A percentile compares a stretch with the other conserved stretches of the same genome.
Evolutionary conservation across 2,888 invertebrate genomes (phyloP).

Genomic region (Volucella inanis): DNA sequence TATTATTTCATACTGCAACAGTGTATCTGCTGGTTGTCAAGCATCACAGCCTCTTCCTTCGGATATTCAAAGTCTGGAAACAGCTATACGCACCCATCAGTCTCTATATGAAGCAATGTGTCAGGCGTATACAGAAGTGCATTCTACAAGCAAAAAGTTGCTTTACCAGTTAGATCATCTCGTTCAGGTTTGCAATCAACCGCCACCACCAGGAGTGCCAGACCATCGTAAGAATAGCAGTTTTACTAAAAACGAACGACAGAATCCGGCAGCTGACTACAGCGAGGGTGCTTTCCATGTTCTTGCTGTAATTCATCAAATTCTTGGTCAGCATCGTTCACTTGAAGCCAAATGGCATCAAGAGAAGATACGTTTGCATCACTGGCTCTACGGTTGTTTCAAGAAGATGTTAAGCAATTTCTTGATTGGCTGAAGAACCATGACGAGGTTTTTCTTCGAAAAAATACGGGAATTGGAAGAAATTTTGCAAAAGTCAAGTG

Average conservation of each 20-base stretch:
- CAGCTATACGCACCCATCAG: slow-evolving; percentile 95
- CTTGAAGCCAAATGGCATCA: slow-evolving; percentile 97
- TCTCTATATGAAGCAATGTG: slow-evolving; percentile 98
- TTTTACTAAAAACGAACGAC: slow-evolving; percentile 82
- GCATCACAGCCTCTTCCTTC: slow-evolving; percentile 88
- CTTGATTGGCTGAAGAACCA: slow-evolving; percentile 98
- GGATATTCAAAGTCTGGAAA: slow-evolving; percentile 94
- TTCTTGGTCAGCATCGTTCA: slow-evolving; percentile 96
- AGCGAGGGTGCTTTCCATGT: slow-evolving; percentile 98
- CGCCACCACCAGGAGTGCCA: slow-evolving; percentile 84
- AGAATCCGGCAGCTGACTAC: slow-evolving; percentile 96
- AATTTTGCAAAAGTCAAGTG: slow-evolving; percentile 96
- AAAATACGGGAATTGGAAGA: slow-evolving; percentile 98
- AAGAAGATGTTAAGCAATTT: slow-evolving; percentile 98
- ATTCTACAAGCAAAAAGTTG: slow-evolving; percentile 97
- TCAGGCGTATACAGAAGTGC: slow-evolving; percentile 96
- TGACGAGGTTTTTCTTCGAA: slow-evolving; percentile 97
- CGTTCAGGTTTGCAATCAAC: slow-evolving; percentile 97
- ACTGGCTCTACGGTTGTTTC: slow-evolving; percentile 95
- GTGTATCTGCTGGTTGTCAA: slow-evolving; percentile 95
- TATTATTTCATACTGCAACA: slow-evolving; percentile 97
- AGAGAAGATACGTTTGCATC: slow-evolving; percentile 97
- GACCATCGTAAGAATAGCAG: slow-evolving; percentile 87
- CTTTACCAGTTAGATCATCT: slow-evolving; percentile 97
- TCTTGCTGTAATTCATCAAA: slow-evolving; percentile 97